These are phyloP conservation scores for Euschistus heros DNA, from an alignment of 1,140 invertebrate genomes.

Conservation along the genomic window DNA sequence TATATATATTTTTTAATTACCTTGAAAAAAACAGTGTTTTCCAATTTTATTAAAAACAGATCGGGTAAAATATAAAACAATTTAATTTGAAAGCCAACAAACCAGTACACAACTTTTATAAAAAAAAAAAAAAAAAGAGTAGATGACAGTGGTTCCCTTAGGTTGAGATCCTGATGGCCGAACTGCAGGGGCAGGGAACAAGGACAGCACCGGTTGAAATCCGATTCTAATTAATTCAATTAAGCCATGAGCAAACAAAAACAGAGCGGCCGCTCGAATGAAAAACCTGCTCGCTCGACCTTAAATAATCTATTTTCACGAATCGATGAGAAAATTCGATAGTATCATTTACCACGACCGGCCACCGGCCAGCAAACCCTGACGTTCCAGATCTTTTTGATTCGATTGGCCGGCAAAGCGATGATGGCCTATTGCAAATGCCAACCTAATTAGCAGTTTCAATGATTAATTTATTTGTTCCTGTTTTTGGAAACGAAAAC, in stretches of 20 bases:
- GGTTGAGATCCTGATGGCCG: background rate
- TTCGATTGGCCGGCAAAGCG: no score
- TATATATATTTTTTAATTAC: no score
- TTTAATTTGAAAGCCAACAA: no score
- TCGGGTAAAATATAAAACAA: no score
- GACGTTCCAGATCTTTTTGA: no score
- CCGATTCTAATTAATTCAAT: slow-evolving; percentile 8
- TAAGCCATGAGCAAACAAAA: background rate
- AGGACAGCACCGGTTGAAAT: slow-evolving; percentile 6
- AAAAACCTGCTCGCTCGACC: slow-evolving; percentile 1
- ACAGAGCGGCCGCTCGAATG: background rate
- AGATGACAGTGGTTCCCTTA: background rate
- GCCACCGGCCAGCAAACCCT: background rate
- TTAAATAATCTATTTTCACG: slow-evolving; percentile 7
- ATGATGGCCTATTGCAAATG: no score
- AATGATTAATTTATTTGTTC: no score
- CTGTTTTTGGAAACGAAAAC: no score
- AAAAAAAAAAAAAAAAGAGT: background rate
- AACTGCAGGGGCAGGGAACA: background rate
- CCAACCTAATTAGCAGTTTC: no score
- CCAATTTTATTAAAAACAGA: no score
- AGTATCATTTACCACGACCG: background rate
- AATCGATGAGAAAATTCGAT: background rate
- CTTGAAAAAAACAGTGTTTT: no score
- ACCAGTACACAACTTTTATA: background rate